These are phyloP conservation scores for Cyclophora punctaria DNA, from an alignment of 2,888 invertebrate species.

Conservation along the genomic window DNA sequence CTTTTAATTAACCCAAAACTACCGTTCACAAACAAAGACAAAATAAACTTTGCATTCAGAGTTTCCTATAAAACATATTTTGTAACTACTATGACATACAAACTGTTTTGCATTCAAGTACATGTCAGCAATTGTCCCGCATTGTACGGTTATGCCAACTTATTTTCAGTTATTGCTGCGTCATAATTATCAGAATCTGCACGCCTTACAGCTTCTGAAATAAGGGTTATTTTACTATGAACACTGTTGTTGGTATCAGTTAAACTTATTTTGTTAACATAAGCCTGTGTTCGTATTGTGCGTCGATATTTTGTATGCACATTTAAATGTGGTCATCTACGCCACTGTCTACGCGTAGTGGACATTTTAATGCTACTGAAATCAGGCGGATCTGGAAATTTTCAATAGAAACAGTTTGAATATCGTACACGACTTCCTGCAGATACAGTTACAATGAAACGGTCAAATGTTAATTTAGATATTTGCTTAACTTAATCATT, in stretches of 20 bases:
- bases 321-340: conserved; percentile 69
- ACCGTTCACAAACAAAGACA: conserved; percentile 12
- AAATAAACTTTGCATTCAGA: conserved; percentile 32
- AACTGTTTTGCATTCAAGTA: conserved; percentile 66
- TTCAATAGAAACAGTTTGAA: conserved; percentile 27
- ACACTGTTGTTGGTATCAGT: conserved; percentile 9
- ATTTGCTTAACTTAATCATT: no score
- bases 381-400: conserved; percentile 42
- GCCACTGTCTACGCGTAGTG: conserved; percentile 38
- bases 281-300: conserved; percentile 59
- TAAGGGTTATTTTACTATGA: conserved; percentile 26
- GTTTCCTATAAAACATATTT: conserved; percentile 57
- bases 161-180: conserved; percentile 6
- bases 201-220: conserved; percentile 5
- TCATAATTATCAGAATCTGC: conserved; percentile 5
- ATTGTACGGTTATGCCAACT: conserved; percentile 32
- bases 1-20: conserved; percentile 19
- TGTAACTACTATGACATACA: conserved; percentile 59
- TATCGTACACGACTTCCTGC: conserved; percentile 10
- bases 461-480: no score
- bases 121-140: conserved; percentile 64
- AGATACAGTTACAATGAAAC: conserved; percentile 4
- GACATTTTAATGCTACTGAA: conserved; percentile 47
- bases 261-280: conserved; percentile 29
- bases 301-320: conserved; percentile 70